Evolutionary conservation across 2,888 invertebrate genomes (phyloP), one percentile per base, ranked within the genome.

Genomic region (Andrena bicolor): DNA sequence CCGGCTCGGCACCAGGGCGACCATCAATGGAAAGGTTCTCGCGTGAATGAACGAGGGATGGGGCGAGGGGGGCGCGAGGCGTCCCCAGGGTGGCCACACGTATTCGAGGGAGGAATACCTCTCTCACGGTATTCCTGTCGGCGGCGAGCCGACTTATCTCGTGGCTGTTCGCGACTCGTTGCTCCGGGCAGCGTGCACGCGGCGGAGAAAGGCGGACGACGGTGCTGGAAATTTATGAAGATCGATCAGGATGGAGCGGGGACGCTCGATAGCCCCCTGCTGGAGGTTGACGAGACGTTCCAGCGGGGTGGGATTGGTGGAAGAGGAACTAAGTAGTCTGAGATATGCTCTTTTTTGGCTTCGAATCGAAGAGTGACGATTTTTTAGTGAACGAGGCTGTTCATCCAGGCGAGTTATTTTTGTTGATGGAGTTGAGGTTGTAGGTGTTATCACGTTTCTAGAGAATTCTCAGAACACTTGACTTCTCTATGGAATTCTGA

Each of bases 1-100:
- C 63, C 41, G 41, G 63, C 63, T 28, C 64, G 49, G 72, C 80
- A 76, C 85, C 76, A 85, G 82, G 78, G 88, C 63, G 32, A 20
- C 56, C 93, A 93, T 93, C 93, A 93, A 93, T 93, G 93, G 89
- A 85, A 90, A 90, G 92, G 90, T 87, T 89, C 76, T 64, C 90
- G 91, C 92, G 92, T 93, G 93, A 93, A 93, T 93, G 93, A 93
- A 93, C 91, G 82, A 75, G 64, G 69, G 48, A 56, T 64, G 87
- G 85, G 86, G 83, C 82, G 71, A 75, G 58, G 61, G 64, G 30
- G 30, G 48, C 48, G 28, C 35, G n/a, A 53, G 2, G 4, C 23
- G 20, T 32, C 30, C n/a, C 41, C 73, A 26, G 61, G 26, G 69
- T 75, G 84, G 81, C 68, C 86, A 76, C 73, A 41, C 41, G 63